phyloP scores from a whole-genome alignment of 1,140 invertebrate species.

The Hetaerina americana region DNA sequence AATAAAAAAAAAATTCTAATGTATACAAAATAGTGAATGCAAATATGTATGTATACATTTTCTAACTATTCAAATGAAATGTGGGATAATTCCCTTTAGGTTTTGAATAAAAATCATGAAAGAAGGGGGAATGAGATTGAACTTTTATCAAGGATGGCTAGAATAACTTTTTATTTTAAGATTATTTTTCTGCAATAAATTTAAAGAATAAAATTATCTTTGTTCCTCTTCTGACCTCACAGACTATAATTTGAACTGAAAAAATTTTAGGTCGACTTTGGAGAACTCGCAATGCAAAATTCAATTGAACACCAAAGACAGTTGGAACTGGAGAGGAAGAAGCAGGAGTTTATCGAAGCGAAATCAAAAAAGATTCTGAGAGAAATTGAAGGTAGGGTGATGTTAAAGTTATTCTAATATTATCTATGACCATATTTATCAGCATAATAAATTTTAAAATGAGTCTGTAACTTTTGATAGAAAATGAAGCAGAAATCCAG shows the following conservation, averaged over 20 bases:
- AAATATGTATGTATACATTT: too few relatives aligned
- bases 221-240: neutral
- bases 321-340: conserved; percentile 8
- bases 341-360: conserved; percentile 11
- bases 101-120: too few relatives aligned
- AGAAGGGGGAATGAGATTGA: too few relatives aligned
- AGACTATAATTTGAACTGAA: conserved; percentile 1
- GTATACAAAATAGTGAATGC: too few relatives aligned
- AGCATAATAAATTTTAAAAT: conserved; percentile 9
- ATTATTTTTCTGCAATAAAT: neutral
- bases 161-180: too few relatives aligned
- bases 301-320: conserved; percentile 11
- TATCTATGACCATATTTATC: conserved; percentile 1
- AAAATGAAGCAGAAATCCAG: conserved; percentile 21
- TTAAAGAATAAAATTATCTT: too few relatives aligned
- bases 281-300: conserved; percentile 17
- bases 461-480: conserved; percentile 14
- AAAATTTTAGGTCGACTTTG: conserved; percentile 28
- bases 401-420: neutral
- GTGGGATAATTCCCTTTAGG: too few relatives aligned
- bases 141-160: too few relatives aligned
- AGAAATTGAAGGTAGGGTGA: conserved; percentile 17
- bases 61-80: too few relatives aligned
- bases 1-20: too few relatives aligned
- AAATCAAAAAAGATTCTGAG: conserved; percentile 17